These are phyloP conservation scores for Drosophila serrata DNA, from an alignment of 1,140 invertebrate genomes.

Conservation along the genomic window DNA sequence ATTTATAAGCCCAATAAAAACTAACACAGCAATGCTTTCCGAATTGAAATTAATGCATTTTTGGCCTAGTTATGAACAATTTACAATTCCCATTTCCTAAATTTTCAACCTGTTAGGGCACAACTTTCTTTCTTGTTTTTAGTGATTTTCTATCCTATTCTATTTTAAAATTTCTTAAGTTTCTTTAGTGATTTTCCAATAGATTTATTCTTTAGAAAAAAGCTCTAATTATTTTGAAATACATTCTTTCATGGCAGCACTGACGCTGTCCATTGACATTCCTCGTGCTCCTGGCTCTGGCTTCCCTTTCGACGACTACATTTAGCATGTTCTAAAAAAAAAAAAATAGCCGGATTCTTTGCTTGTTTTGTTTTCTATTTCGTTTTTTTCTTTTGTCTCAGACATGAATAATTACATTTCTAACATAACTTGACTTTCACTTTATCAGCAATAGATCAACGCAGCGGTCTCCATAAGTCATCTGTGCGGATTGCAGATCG, in stretches of 20 bases:
- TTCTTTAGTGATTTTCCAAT: neutral
- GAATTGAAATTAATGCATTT: too few relatives aligned
- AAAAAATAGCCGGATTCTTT: constrained; percentile 24
- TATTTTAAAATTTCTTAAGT: neutral
- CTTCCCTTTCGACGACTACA: constrained; percentile 21
- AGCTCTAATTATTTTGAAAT: neutral
- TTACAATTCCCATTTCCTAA: too few relatives aligned
- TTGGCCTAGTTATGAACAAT: too few relatives aligned
- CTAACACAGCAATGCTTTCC: too few relatives aligned
- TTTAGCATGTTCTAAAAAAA: constrained; percentile 48
- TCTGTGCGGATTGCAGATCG: constrained; percentile 23
- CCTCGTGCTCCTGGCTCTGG: constrained; percentile 20
- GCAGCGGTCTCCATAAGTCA: constrained; percentile 51
- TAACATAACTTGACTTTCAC: constrained; percentile 81
- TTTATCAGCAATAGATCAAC: constrained; percentile 77
- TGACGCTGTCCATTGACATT: constrained; percentile 34
- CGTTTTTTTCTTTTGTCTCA: constrained; percentile 2
- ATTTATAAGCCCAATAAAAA: too few relatives aligned
- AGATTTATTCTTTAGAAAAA: neutral
- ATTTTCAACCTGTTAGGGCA: too few relatives aligned
- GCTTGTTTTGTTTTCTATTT: constrained; percentile 22
- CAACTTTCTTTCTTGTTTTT: neutral
- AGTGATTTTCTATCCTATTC: neutral
- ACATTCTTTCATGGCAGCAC: neutral
- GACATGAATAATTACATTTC: constrained; percentile 81